Conservation (phyloP, 2,888 invertebrate species). For the Cyrtodaria siliqua region DNA sequence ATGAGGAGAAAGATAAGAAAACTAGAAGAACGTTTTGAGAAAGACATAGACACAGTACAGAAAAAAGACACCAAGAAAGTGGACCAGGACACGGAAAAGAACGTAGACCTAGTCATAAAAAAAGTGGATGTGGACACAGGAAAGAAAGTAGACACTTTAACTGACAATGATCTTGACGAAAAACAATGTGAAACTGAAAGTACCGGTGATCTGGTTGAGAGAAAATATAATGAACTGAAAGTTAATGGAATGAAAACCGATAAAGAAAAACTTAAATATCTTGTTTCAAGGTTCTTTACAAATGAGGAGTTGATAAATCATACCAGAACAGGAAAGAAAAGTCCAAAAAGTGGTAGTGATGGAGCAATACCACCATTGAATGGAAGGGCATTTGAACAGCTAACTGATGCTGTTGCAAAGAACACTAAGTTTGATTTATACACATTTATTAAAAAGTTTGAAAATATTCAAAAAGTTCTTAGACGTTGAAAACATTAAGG, state of each 20-base stretch:
- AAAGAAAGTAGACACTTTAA: slow-evolving; percentile 17
- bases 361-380: slow-evolving; percentile 20
- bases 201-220: slow-evolving; percentile 14
- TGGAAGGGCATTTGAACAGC: slow-evolving; percentile 10
- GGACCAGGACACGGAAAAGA: slow-evolving; percentile 12
- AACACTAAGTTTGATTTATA: slow-evolving; percentile 13
- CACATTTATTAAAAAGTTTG: slow-evolving; percentile 27
- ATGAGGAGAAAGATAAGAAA: slow-evolving; percentile 21
- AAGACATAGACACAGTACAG: slow-evolving; percentile 5
- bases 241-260: slow-evolving; percentile 12
- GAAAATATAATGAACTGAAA: slow-evolving; percentile 19
- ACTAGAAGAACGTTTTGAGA: slow-evolving; percentile 16
- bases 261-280: slow-evolving; percentile 30
- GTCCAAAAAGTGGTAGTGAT: slow-evolving; percentile 6
- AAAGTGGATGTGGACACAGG: slow-evolving; percentile 7
- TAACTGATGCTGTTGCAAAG: slow-evolving; percentile 16
- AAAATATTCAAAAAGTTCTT: no score
- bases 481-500: no score
- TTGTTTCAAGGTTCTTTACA: slow-evolving; percentile 20
- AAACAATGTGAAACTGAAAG: slow-evolving; percentile 12
- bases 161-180: slow-evolving; percentile 2
- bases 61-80: slow-evolving; percentile 1
- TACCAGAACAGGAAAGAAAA: slow-evolving; percentile 30
- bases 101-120: no score
- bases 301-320: slow-evolving; percentile 17